Conservation (phyloP, 2,888 invertebrate genomes). For the Elysia crispata region DNA sequence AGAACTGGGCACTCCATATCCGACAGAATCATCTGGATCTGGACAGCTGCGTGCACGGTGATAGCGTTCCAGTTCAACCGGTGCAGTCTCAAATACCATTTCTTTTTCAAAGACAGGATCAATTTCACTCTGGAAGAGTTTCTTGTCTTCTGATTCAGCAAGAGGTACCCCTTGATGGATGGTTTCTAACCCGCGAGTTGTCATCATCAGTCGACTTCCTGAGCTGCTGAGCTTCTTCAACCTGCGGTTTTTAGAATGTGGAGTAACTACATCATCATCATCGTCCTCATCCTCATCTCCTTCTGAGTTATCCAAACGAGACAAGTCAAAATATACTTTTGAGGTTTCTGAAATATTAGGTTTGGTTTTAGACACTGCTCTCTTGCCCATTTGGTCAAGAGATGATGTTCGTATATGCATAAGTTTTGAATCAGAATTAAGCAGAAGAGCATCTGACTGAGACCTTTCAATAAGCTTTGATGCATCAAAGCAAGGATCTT, state of each 20-base stretch:
- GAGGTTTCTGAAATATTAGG: conserved; percentile 73
- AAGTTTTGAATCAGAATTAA: conserved; percentile 46
- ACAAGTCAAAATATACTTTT: conserved; percentile 76
- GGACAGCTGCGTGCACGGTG: background rate
- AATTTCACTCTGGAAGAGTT: conserved; percentile 6
- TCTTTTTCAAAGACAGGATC: conserved; percentile 36
- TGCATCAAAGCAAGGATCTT: conserved; percentile 53
- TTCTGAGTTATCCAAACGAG: conserved; percentile 63
- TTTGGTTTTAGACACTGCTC: background rate
- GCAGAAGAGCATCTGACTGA: conserved; percentile 71
- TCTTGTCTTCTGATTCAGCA: conserved; percentile 50
- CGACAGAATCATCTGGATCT: conserved; percentile 25
- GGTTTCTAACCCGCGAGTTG: conserved; percentile 69
- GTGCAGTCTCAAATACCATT: background rate
- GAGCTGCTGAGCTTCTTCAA: conserved; percentile 29
- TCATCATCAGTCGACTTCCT: conserved; percentile 56
- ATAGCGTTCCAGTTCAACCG: conserved; percentile 22
- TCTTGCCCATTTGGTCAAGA: conserved; percentile 44
- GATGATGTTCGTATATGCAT: conserved; percentile 46
- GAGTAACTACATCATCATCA: conserved; percentile 55
- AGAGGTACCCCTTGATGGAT: conserved; percentile 74
- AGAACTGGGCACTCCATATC: conserved; percentile 26
- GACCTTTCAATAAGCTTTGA: conserved; percentile 73
- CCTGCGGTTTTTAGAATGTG: conserved; percentile 46
- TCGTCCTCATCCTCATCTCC: conserved; percentile 54